These are phyloP conservation scores for Steatocranus sp. DNA, from an alignment of 2,797 vertebrate species.

Conservation along the genomic window DNA sequence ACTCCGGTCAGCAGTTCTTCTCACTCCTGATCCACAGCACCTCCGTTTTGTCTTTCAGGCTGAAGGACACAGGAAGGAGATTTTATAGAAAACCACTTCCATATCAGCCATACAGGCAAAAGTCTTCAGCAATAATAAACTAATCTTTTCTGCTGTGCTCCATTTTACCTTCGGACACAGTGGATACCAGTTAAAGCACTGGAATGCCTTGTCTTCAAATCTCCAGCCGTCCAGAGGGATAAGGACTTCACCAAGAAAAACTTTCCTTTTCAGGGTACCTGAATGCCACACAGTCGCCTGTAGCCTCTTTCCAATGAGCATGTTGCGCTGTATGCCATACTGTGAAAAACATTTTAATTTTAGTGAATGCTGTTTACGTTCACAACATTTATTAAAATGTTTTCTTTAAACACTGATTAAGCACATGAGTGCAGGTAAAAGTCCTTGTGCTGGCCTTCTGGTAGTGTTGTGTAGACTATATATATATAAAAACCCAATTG, in stretches of 20 bases:
- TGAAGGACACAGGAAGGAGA: slow-evolving; percentile 10
- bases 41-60: slow-evolving; percentile 62
- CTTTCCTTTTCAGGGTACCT: slow-evolving; percentile 75
- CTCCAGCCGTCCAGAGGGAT: slow-evolving; percentile 81
- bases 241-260: slow-evolving; percentile 85
- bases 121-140: not conserved
- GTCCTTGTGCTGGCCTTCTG: not conserved
- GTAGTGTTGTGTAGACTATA: not conserved
- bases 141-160: not conserved
- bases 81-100: not conserved
- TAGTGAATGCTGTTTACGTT: not conserved
- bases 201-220: slow-evolving; percentile 66
- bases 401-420: not conserved
- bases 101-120: not conserved
- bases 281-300: slow-evolving; percentile 87
- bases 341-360: slow-evolving; percentile 29
- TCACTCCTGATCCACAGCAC: slow-evolving; percentile 3
- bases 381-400: not conserved
- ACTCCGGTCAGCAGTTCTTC: slow-evolving; percentile 62
- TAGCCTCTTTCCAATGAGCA: slow-evolving; percentile 77
- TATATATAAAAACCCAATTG: not conserved
- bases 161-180: slow-evolving; percentile 80
- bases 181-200: slow-evolving; percentile 76
- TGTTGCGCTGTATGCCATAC: slow-evolving; percentile 76
- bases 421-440: not conserved